Evolutionary conservation across 2,888 invertebrate genomes (phyloP).

Genomic region (Chirona hameri): DNA sequence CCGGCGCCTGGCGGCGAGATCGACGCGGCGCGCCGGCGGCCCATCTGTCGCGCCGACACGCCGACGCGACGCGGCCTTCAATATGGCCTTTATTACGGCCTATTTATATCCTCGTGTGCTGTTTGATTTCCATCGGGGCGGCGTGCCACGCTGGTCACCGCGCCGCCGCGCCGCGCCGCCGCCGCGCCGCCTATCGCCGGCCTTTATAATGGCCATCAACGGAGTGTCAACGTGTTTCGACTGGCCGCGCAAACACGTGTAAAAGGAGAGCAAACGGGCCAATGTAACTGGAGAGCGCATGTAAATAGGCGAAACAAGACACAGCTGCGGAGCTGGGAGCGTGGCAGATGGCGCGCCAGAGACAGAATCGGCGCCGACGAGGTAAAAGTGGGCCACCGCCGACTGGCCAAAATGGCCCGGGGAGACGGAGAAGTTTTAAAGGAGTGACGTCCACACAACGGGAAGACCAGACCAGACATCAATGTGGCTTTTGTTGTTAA

Average conservation of each 20-base stretch:
- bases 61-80: not conserved
- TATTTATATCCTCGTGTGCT: not conserved
- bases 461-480: no score
- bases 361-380: not conserved
- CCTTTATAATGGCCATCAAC: slow-evolving; percentile 3
- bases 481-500: no score
- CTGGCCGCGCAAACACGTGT: slow-evolving; percentile 5
- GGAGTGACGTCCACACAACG: no score
- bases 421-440: no score
- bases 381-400: not conserved
- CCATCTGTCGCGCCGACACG: not conserved
- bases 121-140: not conserved
- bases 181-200: not conserved
- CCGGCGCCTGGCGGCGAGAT: not conserved
- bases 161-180: not conserved
- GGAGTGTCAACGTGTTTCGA: slow-evolving; percentile 13
- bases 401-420: no score
- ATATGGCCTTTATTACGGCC: slow-evolving; percentile 1
- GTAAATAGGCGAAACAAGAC: slow-evolving; percentile 22
- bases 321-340: not conserved
- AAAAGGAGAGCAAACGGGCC: slow-evolving; percentile 27
- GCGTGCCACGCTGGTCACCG: not conserved
- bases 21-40: not conserved
- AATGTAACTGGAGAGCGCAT: slow-evolving; percentile 24
- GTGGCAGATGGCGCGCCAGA: not conserved